Evolutionary conservation across 2,113 vertebrate genomes (phyloP).

Genomic region (Sylvietta virens): DNA sequence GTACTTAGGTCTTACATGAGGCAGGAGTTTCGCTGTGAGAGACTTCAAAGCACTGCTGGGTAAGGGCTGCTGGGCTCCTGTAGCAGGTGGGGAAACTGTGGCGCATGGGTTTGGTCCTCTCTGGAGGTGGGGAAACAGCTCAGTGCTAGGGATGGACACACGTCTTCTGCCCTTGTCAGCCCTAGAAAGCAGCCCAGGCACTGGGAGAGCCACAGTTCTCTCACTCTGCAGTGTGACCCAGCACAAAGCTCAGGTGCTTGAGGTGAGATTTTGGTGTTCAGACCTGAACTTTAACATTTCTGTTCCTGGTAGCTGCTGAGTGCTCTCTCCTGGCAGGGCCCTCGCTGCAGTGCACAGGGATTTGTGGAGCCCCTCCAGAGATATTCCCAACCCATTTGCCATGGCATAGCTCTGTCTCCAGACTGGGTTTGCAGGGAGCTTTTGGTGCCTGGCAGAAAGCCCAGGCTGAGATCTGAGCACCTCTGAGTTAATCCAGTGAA

Average conservation of each 20-base stretch:
- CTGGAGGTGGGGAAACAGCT: background rate
- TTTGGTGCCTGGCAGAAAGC: background rate
- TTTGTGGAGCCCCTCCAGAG: background rate
- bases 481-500: background rate
- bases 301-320: background rate
- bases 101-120: accelerated
- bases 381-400: background rate
- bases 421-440: background rate
- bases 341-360: accelerated
- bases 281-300: background rate
- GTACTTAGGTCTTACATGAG: background rate
- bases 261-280: background rate
- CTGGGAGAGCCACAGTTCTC: background rate
- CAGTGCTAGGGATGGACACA: accelerated
- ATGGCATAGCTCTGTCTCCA: background rate
- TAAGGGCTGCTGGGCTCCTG: background rate
- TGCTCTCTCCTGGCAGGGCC: background rate
- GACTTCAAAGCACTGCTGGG: background rate
- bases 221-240: accelerated
- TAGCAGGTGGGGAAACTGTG: background rate
- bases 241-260: background rate
- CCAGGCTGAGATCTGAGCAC: background rate
- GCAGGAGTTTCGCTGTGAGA: background rate
- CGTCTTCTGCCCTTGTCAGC: background rate
- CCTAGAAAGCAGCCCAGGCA: background rate